Conservation (phyloP, 1,140 invertebrate genomes). For the Anoplophora glabripennis region DNA sequence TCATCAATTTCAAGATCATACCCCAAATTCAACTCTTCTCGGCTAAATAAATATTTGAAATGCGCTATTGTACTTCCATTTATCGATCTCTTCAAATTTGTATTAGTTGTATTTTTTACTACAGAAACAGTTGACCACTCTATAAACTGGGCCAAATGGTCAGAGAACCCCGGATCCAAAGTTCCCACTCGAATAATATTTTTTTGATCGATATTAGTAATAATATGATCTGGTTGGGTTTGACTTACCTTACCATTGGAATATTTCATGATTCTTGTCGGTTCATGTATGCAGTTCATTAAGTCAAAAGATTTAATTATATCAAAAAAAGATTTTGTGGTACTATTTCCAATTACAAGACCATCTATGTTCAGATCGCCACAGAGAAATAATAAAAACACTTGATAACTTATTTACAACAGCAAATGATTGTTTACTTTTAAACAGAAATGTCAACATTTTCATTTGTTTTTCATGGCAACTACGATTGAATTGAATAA, state of each 20-base stretch:
- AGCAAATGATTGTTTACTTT: no score
- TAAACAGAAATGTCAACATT: no score
- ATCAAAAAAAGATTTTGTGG: background rate
- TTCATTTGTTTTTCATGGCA: no score
- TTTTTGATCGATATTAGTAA: background rate
- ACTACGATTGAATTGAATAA: no score
- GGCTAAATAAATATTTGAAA: no score
- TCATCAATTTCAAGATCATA: background rate
- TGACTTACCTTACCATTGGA: background rate
- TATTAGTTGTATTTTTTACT: background rate
- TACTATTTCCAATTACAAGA: no score
- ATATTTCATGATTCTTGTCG: background rate
- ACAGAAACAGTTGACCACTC: background rate
- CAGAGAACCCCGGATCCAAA: background rate
- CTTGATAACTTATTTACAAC: no score
- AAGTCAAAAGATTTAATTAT: background rate
- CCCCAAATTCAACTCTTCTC: background rate
- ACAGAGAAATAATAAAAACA: no score
- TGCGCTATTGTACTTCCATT: background rate
- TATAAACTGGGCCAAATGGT: background rate
- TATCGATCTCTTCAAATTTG: background rate
- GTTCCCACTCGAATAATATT: background rate
- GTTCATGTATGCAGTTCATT: background rate
- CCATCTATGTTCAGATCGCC: background rate
- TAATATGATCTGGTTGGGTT: background rate